A percentile compares a stretch with the other conserved stretches of the same genome.
phyloP scores from a whole-genome alignment of 2,113 vertebrate species.

The Gracilinanus agilis region DNA sequence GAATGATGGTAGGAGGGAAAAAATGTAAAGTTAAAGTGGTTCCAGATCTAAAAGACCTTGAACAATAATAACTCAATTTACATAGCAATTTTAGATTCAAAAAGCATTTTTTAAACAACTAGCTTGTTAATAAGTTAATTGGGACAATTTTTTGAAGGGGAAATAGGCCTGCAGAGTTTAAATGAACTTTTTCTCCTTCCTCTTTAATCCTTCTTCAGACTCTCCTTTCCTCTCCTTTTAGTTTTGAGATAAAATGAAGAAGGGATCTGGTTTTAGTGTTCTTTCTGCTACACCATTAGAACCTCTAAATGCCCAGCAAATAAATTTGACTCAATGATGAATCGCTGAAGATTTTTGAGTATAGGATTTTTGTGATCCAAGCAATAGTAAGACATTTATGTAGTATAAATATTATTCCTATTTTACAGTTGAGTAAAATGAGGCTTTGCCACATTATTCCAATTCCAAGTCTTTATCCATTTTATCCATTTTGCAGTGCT shows the following conservation, averaged over 20 bases:
- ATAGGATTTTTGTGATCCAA: neutral
- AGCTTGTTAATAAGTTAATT: neutral
- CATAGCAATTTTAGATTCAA: neutral
- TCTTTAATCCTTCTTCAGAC: neutral
- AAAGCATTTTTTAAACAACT: neutral
- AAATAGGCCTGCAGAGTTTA: neutral
- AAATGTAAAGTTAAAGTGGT: neutral
- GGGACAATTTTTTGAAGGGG: neutral
- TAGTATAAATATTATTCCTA: neutral
- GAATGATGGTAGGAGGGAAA: neutral
- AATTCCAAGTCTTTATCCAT: too few species aligned
- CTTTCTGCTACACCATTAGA: neutral
- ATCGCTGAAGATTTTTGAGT: neutral
- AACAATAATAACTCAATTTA: neutral
- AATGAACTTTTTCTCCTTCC: neutral
- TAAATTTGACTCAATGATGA: neutral
- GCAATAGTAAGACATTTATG: neutral
- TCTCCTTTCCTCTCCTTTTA: too few species aligned
- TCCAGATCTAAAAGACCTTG: neutral
- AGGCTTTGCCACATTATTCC: neutral
- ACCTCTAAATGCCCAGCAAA: neutral
- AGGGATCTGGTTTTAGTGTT: neutral
- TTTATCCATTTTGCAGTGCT: too few species aligned
- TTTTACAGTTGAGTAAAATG: slow-evolving; percentile 6
- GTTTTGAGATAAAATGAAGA: neutral